phyloP scores from a whole-genome alignment of 2,113 vertebrate genomes.

The Psilopsiagon aurifrons region DNA sequence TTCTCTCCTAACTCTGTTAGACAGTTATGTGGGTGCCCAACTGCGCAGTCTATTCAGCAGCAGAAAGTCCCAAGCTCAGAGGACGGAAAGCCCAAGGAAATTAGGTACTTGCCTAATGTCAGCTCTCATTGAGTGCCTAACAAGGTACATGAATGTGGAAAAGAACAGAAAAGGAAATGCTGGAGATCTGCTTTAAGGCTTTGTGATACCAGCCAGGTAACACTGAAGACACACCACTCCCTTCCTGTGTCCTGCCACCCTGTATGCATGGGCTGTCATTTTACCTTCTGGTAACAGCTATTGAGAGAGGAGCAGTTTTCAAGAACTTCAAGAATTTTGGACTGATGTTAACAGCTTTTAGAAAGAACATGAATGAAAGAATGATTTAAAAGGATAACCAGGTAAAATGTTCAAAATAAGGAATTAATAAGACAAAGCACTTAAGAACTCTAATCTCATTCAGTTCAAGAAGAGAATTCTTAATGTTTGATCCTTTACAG shows the following conservation, averaged over 20 bases:
- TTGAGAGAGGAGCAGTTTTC: neutral
- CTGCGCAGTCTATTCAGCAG: neutral
- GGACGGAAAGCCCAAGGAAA: neutral
- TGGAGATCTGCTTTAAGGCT: constrained; percentile 33
- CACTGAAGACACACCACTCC: neutral
- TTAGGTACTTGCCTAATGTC: neutral
- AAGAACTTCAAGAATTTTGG: neutral
- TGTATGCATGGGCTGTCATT: too few relatives aligned
- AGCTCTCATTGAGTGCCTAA: neutral
- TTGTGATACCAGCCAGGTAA: neutral
- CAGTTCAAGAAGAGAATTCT: neutral
- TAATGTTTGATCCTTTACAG: neutral
- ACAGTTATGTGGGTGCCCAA: neutral
- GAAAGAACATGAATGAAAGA: neutral
- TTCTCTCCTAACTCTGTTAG: neutral
- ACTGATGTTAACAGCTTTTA: neutral
- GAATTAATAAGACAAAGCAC: neutral
- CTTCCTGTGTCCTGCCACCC: neutral
- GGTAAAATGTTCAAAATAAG: neutral
- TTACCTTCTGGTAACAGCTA: neutral
- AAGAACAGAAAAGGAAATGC: constrained; percentile 13
- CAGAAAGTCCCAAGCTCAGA: neutral
- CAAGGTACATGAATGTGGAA: neutral
- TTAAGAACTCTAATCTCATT: neutral
- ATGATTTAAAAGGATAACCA: neutral